These are phyloP conservation scores for Philopotamus ludificatus DNA, from an alignment of 1,140 invertebrate species.

Conservation along the genomic window DNA sequence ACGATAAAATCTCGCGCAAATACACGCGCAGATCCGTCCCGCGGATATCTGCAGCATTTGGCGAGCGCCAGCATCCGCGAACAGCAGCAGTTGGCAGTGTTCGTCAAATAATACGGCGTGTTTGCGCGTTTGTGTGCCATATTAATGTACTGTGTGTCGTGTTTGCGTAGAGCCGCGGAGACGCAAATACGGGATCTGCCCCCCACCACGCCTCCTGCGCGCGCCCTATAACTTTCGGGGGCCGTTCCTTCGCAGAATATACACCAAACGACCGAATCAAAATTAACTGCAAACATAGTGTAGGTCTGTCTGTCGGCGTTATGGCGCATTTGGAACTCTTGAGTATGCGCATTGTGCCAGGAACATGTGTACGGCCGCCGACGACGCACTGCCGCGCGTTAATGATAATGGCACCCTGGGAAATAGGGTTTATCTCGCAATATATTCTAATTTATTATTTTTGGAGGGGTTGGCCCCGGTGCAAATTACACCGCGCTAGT, in stretches of 20 bases:
- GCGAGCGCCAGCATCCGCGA: no score
- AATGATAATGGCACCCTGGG: no score
- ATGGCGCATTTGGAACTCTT: no score
- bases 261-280: constrained; percentile 17
- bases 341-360: background rate
- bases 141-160: constrained; percentile 35
- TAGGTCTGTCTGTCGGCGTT: no score
- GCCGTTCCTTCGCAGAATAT: constrained; percentile 12
- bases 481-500: no score
- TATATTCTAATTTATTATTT: no score
- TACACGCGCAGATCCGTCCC: no score
- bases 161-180: constrained; percentile 20
- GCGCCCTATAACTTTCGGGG: constrained; percentile 18
- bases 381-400: no score
- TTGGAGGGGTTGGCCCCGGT: no score
- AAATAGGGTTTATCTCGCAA: no score
- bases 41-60: no score
- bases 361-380: background rate
- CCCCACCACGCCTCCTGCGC: constrained; percentile 15
- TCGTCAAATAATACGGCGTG: background rate
- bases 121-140: constrained; percentile 30
- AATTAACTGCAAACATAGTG: constrained; percentile 11
- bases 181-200: constrained; percentile 26
- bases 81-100: background rate
- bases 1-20: no score